These are phyloP conservation scores for Lepidonotus clava DNA, from an alignment of 2,888 invertebrate species.

Conservation along the genomic window DNA sequence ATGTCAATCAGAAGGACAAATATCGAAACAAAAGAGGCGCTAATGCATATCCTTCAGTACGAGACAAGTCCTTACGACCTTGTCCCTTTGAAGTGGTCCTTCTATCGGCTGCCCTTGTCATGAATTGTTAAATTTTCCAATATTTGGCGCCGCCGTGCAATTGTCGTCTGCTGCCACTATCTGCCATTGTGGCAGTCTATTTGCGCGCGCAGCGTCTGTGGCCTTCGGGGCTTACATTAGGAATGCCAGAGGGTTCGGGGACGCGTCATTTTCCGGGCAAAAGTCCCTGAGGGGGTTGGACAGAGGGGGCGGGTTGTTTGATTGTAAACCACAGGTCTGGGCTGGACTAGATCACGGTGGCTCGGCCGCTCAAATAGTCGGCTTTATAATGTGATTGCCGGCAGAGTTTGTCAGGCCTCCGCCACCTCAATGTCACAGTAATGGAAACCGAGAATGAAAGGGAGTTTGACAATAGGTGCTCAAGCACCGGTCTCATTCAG, in stretches of 20 bases:
- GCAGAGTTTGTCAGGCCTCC: background rate
- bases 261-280: background rate
- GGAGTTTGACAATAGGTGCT: background rate
- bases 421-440: background rate
- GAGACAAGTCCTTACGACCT: too few relatives aligned
- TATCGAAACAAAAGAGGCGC: too few relatives aligned
- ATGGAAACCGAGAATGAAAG: constrained; percentile 17
- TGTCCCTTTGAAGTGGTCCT: background rate
- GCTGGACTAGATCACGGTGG: background rate
- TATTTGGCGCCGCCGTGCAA: background rate
- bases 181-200: background rate
- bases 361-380: background rate
- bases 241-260: background rate
- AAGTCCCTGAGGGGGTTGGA: constrained; percentile 2
- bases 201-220: background rate
- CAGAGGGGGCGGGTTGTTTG: background rate
- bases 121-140: constrained; percentile 19
- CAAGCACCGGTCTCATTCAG: too few relatives aligned
- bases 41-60: too few relatives aligned
- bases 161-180: background rate
- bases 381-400: background rate
- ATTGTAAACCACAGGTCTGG: background rate
- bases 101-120: background rate
- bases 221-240: background rate
- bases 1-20: too few relatives aligned